Base-by-base conservation (phyloP, 2,113 vertebrate species). In the Phaethon lepturus region DNA sequence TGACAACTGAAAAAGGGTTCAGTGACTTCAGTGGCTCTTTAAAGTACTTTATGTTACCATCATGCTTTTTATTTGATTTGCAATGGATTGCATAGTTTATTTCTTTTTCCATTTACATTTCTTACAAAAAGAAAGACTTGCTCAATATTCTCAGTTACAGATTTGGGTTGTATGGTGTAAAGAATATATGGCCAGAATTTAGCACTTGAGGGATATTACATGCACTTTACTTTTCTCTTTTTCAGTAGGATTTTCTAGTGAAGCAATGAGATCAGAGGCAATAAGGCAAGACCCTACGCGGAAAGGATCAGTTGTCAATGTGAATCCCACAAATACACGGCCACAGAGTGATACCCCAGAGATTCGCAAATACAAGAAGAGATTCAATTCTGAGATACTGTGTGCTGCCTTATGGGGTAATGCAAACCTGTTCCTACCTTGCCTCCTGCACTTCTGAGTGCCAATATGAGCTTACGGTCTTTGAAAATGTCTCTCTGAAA, bases 321-420 rank as follows among this genome's bases (percentile, higher is more conserved):
- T 99, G 79, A 99, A 99, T 94, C 99, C 99, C 9, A 99, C 99
- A 6, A 99, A 99, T 78, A 99, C 99, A 2, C 98, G 99, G n/a
- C 99, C 99, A 33, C 99, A 99, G 98, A 99, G 99, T 13, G 99
- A 99, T 96, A 99, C 99, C 7, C 99, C 99, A 0, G 99, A 99
- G 97, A 99, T 99, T 75, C 99, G 99, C 95, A 99, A 99, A 96
- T 99, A 99, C 98, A 99, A 99, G 98, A 99, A 99, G 98, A 98
- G 99, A 95, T 99, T 99, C 98, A 99, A 99, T 98, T 99, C 99
- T 0, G 99, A 99, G 98, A 99, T 99, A 88, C 98, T 99, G 52
- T 99, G 99, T 73, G 99, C 99, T 11, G 99, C 99, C 7, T 98
- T 99, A 74, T 99, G 99, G 99, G 99, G 99, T 99, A 98, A 98